These are phyloP conservation scores for Hafferia zeledoni DNA, from an alignment of 2,797 vertebrate genomes.

Conservation along the genomic window DNA sequence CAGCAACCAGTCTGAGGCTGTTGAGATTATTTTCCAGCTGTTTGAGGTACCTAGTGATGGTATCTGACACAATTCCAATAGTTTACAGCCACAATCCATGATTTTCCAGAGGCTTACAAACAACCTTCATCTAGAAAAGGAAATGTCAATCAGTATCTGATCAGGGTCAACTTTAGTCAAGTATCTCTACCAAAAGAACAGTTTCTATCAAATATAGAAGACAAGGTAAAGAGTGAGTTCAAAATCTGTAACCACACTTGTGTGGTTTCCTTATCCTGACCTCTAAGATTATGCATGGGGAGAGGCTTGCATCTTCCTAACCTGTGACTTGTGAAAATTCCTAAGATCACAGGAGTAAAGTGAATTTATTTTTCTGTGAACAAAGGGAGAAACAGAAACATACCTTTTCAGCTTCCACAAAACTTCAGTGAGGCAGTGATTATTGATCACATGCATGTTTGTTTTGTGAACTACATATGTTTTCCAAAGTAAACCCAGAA, in stretches of 20 bases:
- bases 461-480: not conserved
- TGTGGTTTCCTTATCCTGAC: not conserved
- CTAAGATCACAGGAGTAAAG: not conserved
- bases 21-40: conserved; percentile 80
- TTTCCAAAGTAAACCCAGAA: not conserved
- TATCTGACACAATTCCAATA: conserved; percentile 77
- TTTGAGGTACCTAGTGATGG: conserved; percentile 78
- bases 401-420: not conserved
- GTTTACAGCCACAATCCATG: conserved; percentile 77
- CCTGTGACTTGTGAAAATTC: not conserved
- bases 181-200: not conserved
- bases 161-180: not conserved
- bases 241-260: not conserved
- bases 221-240: not conserved
- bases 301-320: not conserved
- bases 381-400: not conserved
- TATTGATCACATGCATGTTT: not conserved
- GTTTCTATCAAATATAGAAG: not conserved
- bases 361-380: not conserved
- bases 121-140: not conserved
- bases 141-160: not conserved
- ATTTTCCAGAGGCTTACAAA: conserved; percentile 63
- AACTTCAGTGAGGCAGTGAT: not conserved
- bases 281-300: not conserved
- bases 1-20: conserved; percentile 70